A percentile compares a stretch with the other conserved stretches of the same genome.
These are phyloP conservation scores for Fregata magnificens DNA, from an alignment of 2,113 vertebrate genomes.

Conservation along the genomic window DNA sequence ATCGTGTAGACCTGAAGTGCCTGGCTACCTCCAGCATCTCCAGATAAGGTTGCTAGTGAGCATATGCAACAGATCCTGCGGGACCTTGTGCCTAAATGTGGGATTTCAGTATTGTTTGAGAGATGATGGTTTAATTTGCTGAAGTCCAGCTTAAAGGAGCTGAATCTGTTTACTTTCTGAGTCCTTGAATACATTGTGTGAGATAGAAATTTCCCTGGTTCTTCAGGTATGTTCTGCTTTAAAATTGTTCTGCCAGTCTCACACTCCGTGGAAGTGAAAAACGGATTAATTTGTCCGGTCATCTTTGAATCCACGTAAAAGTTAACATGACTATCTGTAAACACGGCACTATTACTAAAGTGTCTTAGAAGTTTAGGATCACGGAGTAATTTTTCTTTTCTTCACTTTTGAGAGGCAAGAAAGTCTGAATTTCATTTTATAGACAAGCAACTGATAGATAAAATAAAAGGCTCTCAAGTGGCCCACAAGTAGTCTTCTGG, in stretches of 20 bases:
- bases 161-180: background rate
- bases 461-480: background rate
- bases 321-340: background rate
- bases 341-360: background rate
- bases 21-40: background rate
- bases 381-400: background rate
- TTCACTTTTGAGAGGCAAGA: background rate
- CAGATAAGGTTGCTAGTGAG: background rate
- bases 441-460: background rate
- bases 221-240: background rate
- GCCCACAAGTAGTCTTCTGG: background rate
- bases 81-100: background rate
- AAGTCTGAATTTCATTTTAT: background rate
- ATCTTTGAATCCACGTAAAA: background rate
- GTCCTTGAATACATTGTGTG: background rate
- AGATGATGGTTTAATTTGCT: background rate
- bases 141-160: background rate
- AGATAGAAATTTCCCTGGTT: background rate
- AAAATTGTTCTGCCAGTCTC: background rate
- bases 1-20: background rate
- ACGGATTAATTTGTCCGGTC: background rate
- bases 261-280: background rate
- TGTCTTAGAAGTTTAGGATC: background rate
- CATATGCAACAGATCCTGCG: background rate
- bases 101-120: background rate